These are phyloP conservation scores for Malurus cyaneus DNA, from an alignment of 2,113 vertebrate genomes.

Conservation along the genomic window DNA sequence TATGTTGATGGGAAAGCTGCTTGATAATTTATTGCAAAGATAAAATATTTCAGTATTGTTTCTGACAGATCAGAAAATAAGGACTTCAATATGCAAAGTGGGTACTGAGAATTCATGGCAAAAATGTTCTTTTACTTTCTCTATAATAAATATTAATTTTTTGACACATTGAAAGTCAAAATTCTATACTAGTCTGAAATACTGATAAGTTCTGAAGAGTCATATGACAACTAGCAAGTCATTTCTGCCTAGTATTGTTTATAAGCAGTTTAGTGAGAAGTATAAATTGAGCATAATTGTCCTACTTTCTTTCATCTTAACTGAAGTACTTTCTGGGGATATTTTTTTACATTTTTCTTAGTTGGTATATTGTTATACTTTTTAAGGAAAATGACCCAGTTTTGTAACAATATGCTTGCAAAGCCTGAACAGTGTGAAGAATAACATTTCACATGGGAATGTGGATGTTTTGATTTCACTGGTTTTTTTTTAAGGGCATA, in stretches of 20 bases:
- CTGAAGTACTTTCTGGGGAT: neutral
- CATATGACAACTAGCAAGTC: neutral
- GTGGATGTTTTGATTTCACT: neutral
- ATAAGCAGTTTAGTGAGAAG: neutral
- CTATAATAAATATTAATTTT: neutral
- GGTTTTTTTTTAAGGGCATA: neutral
- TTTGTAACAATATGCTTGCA: neutral
- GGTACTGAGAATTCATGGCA: neutral
- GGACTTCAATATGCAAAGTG: neutral
- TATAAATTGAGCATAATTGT: conserved; percentile 17
- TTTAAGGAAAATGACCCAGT: conserved; percentile 29
- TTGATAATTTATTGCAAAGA: neutral
- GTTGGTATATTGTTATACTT: neutral
- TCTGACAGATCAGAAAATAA: neutral
- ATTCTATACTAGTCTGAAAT: neutral
- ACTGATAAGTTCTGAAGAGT: neutral
- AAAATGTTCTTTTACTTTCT: neutral
- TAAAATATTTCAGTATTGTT: neutral
- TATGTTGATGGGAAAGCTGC: neutral
- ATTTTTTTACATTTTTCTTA: neutral
- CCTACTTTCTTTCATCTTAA: conserved; percentile 42
- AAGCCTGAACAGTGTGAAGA: neutral
- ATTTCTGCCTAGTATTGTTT: neutral
- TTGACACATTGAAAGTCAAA: neutral
- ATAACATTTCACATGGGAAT: neutral